Base-by-base conservation (phyloP, 2,797 vertebrate species). In the Micromesistius poutassou region DNA sequence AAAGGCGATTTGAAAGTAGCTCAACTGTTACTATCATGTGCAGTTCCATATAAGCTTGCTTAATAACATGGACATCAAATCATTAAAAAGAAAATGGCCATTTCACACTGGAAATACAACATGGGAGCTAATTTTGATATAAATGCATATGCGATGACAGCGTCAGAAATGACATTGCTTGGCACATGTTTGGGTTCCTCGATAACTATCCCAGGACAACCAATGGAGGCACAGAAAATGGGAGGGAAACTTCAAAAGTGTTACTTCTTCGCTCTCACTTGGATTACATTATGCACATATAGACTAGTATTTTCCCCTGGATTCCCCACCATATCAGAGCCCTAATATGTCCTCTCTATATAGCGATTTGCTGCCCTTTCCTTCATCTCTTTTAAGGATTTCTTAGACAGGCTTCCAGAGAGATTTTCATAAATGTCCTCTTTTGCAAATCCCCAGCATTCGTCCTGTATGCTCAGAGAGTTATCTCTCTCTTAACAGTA, bases 201-300 rank as follows among this genome's bases (percentile, higher is more conserved):
- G 74, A 78, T 77, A 74, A 36, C 81, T 85, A 85, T 87, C 55
- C 33, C 81, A 46, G 13, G 42, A 79, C 87, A 79, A 80, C 76
- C 85, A 86, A 66, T 74, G 71, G 80, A 1, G 73, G 73, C 42
- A 75, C 72, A 80, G 75, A 86, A 81, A 87, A 74, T 42, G 77
- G 80, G 83, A 46, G 42, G 16, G 42, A 46, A 46, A 13, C 86
- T 88, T 91, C 86, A 88, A 85, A 83, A 83, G 79, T 82, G 71
- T 30, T 77, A 83, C 85, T 87, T 87, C 78, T 79, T 85, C 86
- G 76, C 89, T 82, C 62, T 7, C 82, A 83, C 84, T 87, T 85
- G 71, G 80, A 91, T 91, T 90, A 89, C 83, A 79, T 92, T 92
- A 92, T 93, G 91, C 91, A 92, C 91, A 93, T 92, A 93, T 91